A percentile compares a stretch with the other conserved stretches of the same genome.
Conservation (phyloP, 2,113 vertebrate genomes). For the rabbit (Oryctolagus cuniculus) region mOryCun1.1 NC_091436.1:65463501-65464000, state of each 20-base stretch:
- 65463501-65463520: slow-evolving; percentile 57
- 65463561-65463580: slow-evolving; percentile 79
- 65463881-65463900: neutral
- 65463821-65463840: neutral
- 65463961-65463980: neutral
- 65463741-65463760: neutral
- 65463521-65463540: slow-evolving; percentile 68
- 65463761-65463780: neutral
- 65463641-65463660: slow-evolving; percentile 55
- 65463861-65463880: slow-evolving; percentile 11
- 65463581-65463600: slow-evolving; percentile 50
- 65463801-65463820: neutral
- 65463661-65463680: neutral
- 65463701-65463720: slow-evolving; percentile 3
- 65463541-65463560: slow-evolving; percentile 68
- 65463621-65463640: slow-evolving; percentile 53
- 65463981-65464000: neutral
- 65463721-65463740: slow-evolving; percentile 15
- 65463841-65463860: neutral
- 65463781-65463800: neutral
- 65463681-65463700: neutral
- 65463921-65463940: neutral
- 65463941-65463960: neutral
- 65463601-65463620: slow-evolving; percentile 76
- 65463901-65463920: neutral